A percentile compares a stretch with the other conserved stretches of the same genome.
Evolutionary conservation across 30 jellyfish, hydroid and myxozoan species (phyloP).

Genomic region (Clytia hemisphaerica): DNA sequence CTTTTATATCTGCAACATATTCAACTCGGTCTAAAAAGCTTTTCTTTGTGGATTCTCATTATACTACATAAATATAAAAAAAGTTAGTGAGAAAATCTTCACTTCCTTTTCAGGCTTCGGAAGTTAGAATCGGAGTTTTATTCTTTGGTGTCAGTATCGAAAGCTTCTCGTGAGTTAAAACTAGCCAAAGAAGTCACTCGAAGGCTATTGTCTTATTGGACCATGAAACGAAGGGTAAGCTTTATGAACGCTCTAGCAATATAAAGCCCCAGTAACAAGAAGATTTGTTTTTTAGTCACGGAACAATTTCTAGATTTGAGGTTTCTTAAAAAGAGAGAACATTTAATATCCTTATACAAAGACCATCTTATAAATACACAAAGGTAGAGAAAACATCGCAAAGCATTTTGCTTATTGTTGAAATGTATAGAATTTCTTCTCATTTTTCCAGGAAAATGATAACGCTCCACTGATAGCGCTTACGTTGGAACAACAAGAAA

Average conservation of each 20-base stretch:
- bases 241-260: not conserved
- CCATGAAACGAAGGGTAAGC: conserved; percentile 76
- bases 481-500: conserved; percentile 87
- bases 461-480: conserved; percentile 76
- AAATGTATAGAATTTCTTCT: not conserved
- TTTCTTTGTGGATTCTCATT: not conserved
- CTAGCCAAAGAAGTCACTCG: conserved; percentile 44
- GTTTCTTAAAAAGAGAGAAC: too few species aligned
- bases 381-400: too few species aligned
- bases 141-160: conserved; percentile 50
- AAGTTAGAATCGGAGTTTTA: conserved; percentile 74
- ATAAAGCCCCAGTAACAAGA: not conserved
- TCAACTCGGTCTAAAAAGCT: too few species aligned
- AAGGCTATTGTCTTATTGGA: conserved; percentile 66
- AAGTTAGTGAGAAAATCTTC: not conserved
- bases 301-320: too few species aligned
- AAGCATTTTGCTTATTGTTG: too few species aligned
- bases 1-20: too few species aligned
- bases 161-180: conserved; percentile 62
- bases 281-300: too few species aligned
- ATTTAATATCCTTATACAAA: too few species aligned
- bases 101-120: conserved; percentile 44
- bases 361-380: too few species aligned
- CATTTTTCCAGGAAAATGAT: conserved; percentile 62
- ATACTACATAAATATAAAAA: not conserved